Evolutionary conservation across 2,113 vertebrate genomes (phyloP).

Genomic region (Anoplopoma fimbria): DNA sequence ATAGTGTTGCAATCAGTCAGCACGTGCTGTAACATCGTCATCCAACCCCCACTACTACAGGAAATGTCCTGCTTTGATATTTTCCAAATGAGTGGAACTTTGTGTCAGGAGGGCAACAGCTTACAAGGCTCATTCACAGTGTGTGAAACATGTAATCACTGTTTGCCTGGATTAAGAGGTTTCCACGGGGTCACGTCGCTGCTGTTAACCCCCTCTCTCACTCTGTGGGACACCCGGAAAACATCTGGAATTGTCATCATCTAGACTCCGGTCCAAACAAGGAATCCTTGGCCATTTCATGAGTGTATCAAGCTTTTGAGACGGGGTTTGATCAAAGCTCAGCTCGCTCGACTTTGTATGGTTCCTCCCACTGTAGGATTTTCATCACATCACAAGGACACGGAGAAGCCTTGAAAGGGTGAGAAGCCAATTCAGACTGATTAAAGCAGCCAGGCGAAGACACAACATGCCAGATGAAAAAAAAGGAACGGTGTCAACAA

Average conservation of each 20-base stretch:
- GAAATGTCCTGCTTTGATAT: conserved; percentile 38
- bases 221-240: conserved; percentile 52
- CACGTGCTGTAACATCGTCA: background rate
- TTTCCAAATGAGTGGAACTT: conserved; percentile 54
- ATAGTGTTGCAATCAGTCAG: conserved; percentile 41
- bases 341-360: conserved; percentile 39
- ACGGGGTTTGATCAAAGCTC: conserved; percentile 72
- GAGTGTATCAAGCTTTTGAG: conserved; percentile 45
- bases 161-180: conserved; percentile 44
- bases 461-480: conserved; percentile 13
- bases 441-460: conserved; percentile 48
- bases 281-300: conserved; percentile 49
- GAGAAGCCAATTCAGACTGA: conserved; percentile 26
- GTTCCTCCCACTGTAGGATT: conserved; percentile 32
- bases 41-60: background rate
- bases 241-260: conserved; percentile 72
- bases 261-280: conserved; percentile 13
- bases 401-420: conserved; percentile 36
- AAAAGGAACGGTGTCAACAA: background rate
- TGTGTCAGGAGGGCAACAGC: conserved; percentile 27
- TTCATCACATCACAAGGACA: conserved; percentile 66
- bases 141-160: conserved; percentile 47
- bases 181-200: conserved; percentile 38
- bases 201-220: conserved; percentile 13
- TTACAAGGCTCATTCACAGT: conserved; percentile 35